A percentile compares a stretch with the other conserved stretches of the same genome.
phyloP scores from a whole-genome alignment of 2,797 vertebrate species.

The Periophthalmus magnuspinnatus region DNA sequence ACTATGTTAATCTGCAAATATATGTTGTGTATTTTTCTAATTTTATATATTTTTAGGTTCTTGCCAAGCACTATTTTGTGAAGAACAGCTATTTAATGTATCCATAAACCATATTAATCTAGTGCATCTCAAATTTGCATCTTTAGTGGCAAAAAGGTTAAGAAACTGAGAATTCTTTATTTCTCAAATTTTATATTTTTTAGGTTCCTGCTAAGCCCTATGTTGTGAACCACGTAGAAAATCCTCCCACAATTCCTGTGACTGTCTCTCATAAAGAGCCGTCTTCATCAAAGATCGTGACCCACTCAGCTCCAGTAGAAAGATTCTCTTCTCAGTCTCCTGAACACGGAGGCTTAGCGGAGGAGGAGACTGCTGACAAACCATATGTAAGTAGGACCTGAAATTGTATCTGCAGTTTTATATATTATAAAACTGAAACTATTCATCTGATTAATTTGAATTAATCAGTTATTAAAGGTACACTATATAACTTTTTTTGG shows the following conservation, averaged over 20 bases:
- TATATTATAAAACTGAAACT: background rate
- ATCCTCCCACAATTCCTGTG: background rate
- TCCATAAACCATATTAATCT: background rate
- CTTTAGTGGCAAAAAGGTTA: background rate
- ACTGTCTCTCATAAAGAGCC: background rate
- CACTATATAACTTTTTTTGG: too few species aligned
- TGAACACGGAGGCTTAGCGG: conserved; percentile 4
- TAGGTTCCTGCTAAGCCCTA: conserved; percentile 46
- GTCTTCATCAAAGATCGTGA: background rate
- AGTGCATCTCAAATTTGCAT: background rate
- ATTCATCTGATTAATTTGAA: too few species aligned
- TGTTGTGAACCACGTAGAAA: conserved; percentile 52
- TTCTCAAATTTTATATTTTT: background rate
- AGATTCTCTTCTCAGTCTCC: background rate
- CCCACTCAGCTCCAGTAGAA: background rate
- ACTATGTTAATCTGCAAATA: background rate
- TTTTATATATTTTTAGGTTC: too few species aligned
- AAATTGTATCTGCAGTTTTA: background rate
- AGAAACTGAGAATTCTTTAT: background rate
- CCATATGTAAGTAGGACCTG: conserved; percentile 16
- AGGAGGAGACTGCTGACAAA: conserved; percentile 12
- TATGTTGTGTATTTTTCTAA: too few species aligned
- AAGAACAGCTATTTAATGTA: background rate
- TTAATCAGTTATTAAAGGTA: too few species aligned
- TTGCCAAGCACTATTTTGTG: too few species aligned